phyloP scores from a whole-genome alignment of 2,113 vertebrate genomes.

The Propithecus coquereli region DNA sequence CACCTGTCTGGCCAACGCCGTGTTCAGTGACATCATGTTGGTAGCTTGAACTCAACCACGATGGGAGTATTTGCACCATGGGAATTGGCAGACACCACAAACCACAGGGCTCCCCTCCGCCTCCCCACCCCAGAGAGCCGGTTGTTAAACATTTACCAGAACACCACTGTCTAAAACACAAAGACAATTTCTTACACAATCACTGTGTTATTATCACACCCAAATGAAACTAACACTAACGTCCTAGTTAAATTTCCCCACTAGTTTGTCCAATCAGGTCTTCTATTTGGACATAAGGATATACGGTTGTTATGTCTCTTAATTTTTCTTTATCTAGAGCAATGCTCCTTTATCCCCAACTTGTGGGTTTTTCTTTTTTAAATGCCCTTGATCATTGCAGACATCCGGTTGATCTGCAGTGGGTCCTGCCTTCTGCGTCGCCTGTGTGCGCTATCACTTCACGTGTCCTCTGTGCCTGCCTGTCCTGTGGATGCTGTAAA shows the following conservation, averaged over 20 bases:
- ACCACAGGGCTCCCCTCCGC: too few species aligned
- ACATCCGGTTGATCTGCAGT: neutral
- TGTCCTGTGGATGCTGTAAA: neutral
- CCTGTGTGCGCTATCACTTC: neutral
- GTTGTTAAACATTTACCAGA: neutral
- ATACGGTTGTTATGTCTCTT: neutral
- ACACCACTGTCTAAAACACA: neutral
- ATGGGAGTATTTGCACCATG: neutral
- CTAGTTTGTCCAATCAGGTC: neutral
- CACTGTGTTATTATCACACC: fast-evolving
- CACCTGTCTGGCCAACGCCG: neutral
- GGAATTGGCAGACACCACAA: neutral
- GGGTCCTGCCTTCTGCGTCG: neutral
- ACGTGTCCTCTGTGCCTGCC: neutral
- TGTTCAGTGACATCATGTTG: neutral
- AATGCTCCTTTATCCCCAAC: fast-evolving
- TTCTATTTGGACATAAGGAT: neutral
- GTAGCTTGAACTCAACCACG: neutral
- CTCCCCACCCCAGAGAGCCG: neutral
- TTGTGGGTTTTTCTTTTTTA: neutral
- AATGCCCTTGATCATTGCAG: neutral
- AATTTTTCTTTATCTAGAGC: neutral
- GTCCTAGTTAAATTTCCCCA: neutral
- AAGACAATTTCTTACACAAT: neutral
- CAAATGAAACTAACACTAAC: neutral